Evolutionary conservation across 2,113 vertebrate species (phyloP).

Genomic region (Chloroceryle aenea): DNA sequence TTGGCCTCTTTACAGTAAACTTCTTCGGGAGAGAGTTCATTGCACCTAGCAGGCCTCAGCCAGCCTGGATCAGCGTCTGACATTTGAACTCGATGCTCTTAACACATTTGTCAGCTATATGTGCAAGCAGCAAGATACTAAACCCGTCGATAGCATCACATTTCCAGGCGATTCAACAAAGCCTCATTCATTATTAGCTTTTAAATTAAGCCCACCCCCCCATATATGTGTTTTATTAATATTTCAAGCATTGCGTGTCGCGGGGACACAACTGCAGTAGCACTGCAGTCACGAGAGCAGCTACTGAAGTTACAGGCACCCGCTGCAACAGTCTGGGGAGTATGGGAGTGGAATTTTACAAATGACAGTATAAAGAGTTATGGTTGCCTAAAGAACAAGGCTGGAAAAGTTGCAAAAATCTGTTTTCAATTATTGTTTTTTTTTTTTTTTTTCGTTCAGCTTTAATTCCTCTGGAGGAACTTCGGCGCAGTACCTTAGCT

Average conservation of each 20-base stretch:
- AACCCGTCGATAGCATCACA: not conserved
- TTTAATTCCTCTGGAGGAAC: constrained; percentile 15
- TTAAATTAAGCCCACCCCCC: not conserved
- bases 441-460: not conserved
- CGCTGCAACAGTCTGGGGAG: not conserved
- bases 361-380: constrained; percentile 46
- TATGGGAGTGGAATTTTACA: constrained; percentile 29
- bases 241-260: not conserved
- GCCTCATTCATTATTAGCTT: not conserved
- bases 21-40: constrained; percentile 60
- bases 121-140: not conserved
- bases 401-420: constrained; percentile 54
- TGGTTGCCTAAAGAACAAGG: constrained; percentile 40
- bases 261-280: not conserved
- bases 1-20: constrained; percentile 64
- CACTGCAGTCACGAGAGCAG: not conserved
- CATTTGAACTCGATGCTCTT: constrained; percentile 18
- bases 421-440: constrained; percentile 41
- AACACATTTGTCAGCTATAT: not conserved
- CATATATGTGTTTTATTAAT: not conserved
- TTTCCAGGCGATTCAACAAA: constrained; percentile 2
- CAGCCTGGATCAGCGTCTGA: not conserved
- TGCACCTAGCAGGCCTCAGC: constrained; percentile 52
- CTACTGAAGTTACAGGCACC: not conserved
- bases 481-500: constrained; percentile 11